phyloP scores from a whole-genome alignment of 2,113 vertebrate species.

The Suncus etruscus region DNA sequence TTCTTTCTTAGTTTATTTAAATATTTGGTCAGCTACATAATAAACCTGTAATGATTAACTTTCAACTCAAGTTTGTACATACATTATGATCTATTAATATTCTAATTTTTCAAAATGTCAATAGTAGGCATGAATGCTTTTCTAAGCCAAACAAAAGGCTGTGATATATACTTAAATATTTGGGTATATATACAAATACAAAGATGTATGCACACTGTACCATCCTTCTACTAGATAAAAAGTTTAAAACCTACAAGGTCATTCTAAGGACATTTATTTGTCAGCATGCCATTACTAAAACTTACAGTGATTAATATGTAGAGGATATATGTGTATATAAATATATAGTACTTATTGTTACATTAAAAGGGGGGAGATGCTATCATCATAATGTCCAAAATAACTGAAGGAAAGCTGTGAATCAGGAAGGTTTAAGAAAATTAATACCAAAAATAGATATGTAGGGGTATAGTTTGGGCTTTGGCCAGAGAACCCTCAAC shows the following conservation, averaged over 20 bases:
- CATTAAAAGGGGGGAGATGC: background rate
- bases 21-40: background rate
- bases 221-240: background rate
- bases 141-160: background rate
- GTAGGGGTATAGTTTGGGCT: background rate
- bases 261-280: background rate
- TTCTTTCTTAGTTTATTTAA: constrained; percentile 24
- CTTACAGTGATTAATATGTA: background rate
- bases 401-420: constrained; percentile 7
- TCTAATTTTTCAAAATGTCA: constrained; percentile 23
- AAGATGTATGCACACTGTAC: background rate
- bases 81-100: background rate
- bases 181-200: background rate
- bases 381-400: background rate
- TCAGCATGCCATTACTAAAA: background rate
- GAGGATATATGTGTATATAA: background rate
- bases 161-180: background rate
- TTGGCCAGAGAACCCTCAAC: constrained; percentile 23
- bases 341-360: background rate
- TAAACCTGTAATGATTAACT: background rate
- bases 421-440: background rate
- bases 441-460: background rate
- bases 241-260: background rate
- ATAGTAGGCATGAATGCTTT: background rate
- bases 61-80: background rate